These are phyloP conservation scores for Amblyopsis rosae DNA, from an alignment of 2,113 vertebrate genomes.

Conservation along the genomic window DNA sequence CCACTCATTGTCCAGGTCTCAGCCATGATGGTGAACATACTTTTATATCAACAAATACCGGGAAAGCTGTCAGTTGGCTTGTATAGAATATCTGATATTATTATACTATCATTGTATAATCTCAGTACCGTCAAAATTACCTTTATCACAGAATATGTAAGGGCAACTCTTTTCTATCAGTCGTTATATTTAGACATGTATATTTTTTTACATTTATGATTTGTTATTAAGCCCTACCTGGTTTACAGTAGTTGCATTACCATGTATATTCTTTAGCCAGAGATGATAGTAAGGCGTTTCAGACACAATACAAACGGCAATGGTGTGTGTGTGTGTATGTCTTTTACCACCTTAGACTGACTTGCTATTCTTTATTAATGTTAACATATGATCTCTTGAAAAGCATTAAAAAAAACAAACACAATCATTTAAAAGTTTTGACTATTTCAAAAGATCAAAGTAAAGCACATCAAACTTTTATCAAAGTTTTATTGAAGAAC, in stretches of 20 bases:
- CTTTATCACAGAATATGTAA: constrained; percentile 12
- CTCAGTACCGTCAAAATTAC: not conserved
- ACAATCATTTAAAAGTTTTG: no score
- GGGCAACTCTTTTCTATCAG: constrained; percentile 11
- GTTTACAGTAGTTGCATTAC: not conserved
- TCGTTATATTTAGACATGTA: constrained; percentile 25
- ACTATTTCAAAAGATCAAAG: no score
- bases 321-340: not conserved
- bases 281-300: not conserved
- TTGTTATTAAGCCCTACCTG: constrained; percentile 11
- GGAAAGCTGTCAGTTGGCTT: constrained; percentile 6
- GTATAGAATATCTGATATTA: constrained; percentile 16
- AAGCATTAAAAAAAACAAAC: no score
- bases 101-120: not conserved
- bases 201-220: constrained; percentile 42
- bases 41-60: not conserved
- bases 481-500: no score
- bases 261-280: constrained; percentile 9
- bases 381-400: no score
- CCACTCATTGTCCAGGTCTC: constrained; percentile 1
- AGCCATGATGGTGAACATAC: constrained; percentile 13
- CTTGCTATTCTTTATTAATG: no score
- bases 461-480: no score
- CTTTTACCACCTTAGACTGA: not conserved
- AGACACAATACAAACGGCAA: not conserved